Percentiles rank a stretch among this genome's conserved stretches.
Conservation (phyloP, 2,888 invertebrate species). For the Cerastis rubricosa region DNA sequence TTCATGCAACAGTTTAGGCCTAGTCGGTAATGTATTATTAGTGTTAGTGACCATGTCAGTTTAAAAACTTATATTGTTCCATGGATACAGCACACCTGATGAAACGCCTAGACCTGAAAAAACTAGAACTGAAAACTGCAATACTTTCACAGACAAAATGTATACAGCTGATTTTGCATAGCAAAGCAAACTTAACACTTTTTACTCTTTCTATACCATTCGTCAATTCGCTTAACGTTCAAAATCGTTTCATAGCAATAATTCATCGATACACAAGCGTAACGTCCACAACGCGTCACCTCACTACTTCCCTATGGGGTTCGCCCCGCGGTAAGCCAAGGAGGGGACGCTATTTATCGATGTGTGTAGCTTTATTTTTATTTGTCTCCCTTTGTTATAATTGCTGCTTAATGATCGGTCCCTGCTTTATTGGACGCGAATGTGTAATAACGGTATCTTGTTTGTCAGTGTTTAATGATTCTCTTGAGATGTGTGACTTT, state of each 20-base stretch:
- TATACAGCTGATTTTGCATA: no score
- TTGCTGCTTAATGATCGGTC: conserved; percentile 84
- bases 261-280: conserved; percentile 73
- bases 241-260: conserved; percentile 63
- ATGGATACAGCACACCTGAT: no score
- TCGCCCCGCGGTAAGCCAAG: conserved; percentile 79
- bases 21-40: no score
- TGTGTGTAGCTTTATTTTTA: conserved; percentile 86
- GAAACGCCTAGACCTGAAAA: no score
- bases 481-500: conserved; percentile 13
- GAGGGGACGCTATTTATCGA: conserved; percentile 83
- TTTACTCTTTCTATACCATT: neutral
- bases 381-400: conserved; percentile 82
- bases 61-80: no score
- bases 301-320: conserved; percentile 79
- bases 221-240: conserved; percentile 60
- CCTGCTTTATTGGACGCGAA: conserved; percentile 50
- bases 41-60: no score
- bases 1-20: no score
- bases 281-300: conserved; percentile 61
- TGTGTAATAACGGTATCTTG: conserved; percentile 33
- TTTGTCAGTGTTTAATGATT: conserved; percentile 12
- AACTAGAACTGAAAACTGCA: no score
- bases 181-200: neutral
- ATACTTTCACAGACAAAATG: no score